Evolutionary conservation across 1,140 invertebrate genomes (phyloP).

Genomic region (Lepeophtheirus salmonis): DNA sequence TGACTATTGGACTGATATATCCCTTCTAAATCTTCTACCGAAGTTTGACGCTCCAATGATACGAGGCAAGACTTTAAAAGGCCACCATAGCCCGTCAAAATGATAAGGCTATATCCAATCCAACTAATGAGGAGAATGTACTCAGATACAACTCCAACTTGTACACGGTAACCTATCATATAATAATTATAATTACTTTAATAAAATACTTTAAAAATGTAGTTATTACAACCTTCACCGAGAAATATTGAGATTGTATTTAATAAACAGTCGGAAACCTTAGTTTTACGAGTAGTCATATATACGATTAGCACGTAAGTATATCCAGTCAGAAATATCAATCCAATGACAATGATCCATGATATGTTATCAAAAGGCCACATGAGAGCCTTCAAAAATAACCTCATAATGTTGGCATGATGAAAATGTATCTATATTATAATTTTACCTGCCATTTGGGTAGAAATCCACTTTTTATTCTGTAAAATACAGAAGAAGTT

Average conservation of each 20-base stretch:
- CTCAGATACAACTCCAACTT: background rate
- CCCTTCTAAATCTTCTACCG: background rate
- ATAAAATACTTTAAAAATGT: no score
- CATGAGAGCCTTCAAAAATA: background rate
- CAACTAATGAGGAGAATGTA: background rate
- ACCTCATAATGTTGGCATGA: background rate
- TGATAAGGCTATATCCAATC: background rate
- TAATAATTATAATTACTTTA: no score
- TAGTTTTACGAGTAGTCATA: background rate
- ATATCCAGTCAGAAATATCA: background rate
- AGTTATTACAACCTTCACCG: background rate
- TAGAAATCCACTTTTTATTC: background rate
- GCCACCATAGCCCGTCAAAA: background rate
- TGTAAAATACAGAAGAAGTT: background rate
- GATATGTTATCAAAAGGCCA: background rate
- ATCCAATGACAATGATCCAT: background rate
- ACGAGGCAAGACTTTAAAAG: background rate
- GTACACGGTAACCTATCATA: background rate
- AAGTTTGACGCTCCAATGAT: background rate
- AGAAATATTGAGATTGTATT: background rate
- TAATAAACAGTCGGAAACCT: background rate
- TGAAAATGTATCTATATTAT: no score
- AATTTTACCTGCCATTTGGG: background rate
- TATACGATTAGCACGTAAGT: background rate
- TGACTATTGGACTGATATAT: background rate